A percentile compares a stretch with the other conserved stretches of the same genome.
Evolutionary conservation across 2,797 vertebrate genomes (phyloP).

Genomic region (Poeciliopsis turneri): DNA sequence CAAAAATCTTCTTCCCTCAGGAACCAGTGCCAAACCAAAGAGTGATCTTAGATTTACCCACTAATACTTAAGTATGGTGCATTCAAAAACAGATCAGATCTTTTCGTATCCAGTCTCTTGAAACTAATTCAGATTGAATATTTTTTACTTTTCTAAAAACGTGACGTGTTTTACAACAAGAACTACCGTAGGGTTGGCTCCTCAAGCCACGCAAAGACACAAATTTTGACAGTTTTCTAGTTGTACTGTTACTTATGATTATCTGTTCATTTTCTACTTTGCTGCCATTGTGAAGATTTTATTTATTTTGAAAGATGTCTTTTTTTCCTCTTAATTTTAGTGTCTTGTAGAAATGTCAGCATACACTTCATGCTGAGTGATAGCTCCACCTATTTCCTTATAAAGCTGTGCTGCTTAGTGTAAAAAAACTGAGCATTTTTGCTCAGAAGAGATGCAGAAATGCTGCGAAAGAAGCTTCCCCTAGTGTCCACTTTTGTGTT

Average conservation of each 20-base stretch:
- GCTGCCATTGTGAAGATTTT: neutral
- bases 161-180: neutral
- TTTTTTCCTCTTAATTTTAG: slow-evolving; percentile 25
- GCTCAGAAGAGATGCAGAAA: slow-evolving; percentile 35
- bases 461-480: slow-evolving; percentile 49
- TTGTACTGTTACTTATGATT: neutral
- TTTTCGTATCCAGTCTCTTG: too few relatives aligned
- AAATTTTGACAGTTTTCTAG: neutral
- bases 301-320: neutral
- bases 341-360: slow-evolving; percentile 55
- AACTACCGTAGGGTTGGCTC: neutral
- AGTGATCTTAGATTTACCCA: too few relatives aligned
- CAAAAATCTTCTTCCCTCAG: neutral
- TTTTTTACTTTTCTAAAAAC: neutral
- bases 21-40: neutral
- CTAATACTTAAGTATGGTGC: too few relatives aligned
- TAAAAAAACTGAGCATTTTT: slow-evolving; percentile 38
- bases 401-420: slow-evolving; percentile 39
- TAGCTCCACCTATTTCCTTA: slow-evolving; percentile 46
- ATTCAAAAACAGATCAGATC: too few relatives aligned
- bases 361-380: slow-evolving; percentile 34
- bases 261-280: neutral
- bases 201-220: neutral
- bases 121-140: neutral
- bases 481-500: slow-evolving; percentile 36